Evolutionary conservation across 2,888 invertebrate species (phyloP).

Genomic region (Catocala fraxini): DNA sequence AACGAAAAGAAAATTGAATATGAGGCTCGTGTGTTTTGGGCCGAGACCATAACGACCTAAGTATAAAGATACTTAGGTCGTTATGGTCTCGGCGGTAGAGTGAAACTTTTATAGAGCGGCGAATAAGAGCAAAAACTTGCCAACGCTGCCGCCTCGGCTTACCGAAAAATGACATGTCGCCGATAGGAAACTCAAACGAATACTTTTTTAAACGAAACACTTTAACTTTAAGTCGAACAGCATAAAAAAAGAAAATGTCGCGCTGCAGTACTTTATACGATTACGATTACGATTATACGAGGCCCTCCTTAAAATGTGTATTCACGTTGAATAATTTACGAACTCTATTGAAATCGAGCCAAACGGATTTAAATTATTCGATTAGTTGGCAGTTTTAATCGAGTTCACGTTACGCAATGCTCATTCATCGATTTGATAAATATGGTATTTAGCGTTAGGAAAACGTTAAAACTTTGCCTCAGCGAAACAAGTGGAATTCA

Average conservation of each 20-base stretch:
- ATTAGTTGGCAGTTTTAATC: slow-evolving; percentile 46
- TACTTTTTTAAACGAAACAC: slow-evolving; percentile 25
- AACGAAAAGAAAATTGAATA: not conserved
- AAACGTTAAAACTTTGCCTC: not conserved
- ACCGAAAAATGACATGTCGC: slow-evolving; percentile 55
- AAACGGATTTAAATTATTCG: slow-evolving; percentile 46
- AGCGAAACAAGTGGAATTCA: not conserved
- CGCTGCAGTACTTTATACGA: slow-evolving; percentile 16
- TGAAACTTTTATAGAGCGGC: slow-evolving; percentile 53
- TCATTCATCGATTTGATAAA: slow-evolving; percentile 45
- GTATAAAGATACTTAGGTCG: slow-evolving; percentile 38
- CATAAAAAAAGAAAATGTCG: slow-evolving; percentile 25
- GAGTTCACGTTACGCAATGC: slow-evolving; percentile 35
- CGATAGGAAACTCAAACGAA: slow-evolving; percentile 29
- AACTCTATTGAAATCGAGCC: slow-evolving; percentile 36
- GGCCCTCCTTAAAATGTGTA: slow-evolving; percentile 24
- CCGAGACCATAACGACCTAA: too few species aligned
- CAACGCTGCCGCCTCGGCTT: slow-evolving; percentile 39
- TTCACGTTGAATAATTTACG: slow-evolving; percentile 39
- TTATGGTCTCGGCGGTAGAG: slow-evolving; percentile 41
- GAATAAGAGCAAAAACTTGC: slow-evolving; percentile 51
- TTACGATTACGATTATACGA: too few species aligned
- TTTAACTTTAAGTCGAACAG: slow-evolving; percentile 20
- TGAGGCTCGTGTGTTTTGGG: slow-evolving; percentile 14
- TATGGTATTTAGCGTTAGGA: slow-evolving; percentile 26